Evolutionary conservation across 2,797 vertebrate species (phyloP), one percentile per base, ranked within the genome.

Genomic region (Melanotaenia pygmaea): DNA sequence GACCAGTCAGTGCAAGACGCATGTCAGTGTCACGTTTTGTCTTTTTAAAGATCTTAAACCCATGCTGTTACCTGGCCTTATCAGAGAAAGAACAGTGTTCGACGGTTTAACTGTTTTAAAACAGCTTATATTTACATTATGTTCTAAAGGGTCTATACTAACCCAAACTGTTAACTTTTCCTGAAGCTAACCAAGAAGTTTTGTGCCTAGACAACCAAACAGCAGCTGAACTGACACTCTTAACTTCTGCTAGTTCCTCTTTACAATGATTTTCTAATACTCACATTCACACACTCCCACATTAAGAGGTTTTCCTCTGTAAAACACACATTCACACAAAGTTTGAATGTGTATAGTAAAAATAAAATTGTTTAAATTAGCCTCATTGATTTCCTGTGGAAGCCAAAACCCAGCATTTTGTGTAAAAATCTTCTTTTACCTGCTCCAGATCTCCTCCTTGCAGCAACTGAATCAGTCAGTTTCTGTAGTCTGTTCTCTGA

Each of bases 1-100:
- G 9, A 72, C 54, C 62, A 22, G 32, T 11, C 14, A 30, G 22
- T 20, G 13, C 37, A 47, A 34, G 18, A 50, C 12, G 22, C 30
- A 22, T 59, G 54, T 65, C 54, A 72, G 54, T 72, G 62, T 59
- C 62, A 59, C 28, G 34, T 12, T 65, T 65, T 40, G 22, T 13
- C 20, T 24, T 65, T 28, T 34, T 57, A n/a, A 50, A 50, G n/a
- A 20, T 58, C 5, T n/a, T 18, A 28, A 34, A 22, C 62, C 28
- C 13, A 40, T 34, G 22, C 3, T 5, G 40, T 26, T 13, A 22
- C 10, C 59, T 16, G 8, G 22, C 43, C 35, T 43, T 35, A 43
- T 56, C 59, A 70, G 8, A 54, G 26, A 54, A 22, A 18, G 11
- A 13, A 34, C 30, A 24, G 22, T 60, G 28, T 40, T 59, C 5